Conservation (phyloP, 2,888 invertebrate genomes). For the Coenonympha arcania region DNA sequence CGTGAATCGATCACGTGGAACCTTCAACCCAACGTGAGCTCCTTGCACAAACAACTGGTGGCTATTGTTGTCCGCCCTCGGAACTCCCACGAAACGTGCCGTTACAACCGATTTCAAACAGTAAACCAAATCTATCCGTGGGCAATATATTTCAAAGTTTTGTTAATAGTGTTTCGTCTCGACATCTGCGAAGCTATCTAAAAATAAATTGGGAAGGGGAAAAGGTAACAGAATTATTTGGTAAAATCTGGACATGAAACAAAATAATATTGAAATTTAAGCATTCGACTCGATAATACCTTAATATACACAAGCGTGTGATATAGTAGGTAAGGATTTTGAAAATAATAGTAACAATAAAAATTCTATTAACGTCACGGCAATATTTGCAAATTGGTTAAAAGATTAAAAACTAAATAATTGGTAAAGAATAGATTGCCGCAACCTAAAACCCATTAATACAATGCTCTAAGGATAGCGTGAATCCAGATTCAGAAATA, state of each 20-base stretch:
- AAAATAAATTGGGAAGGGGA: neutral
- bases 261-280: neutral
- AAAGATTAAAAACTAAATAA: no score
- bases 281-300: neutral
- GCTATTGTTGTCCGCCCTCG: slow-evolving; percentile 34
- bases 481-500: slow-evolving; percentile 19
- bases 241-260: neutral
- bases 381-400: no score
- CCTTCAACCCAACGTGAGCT: slow-evolving; percentile 37
- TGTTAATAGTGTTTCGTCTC: neutral
- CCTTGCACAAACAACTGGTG: slow-evolving; percentile 36
- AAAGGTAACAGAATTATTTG: neutral
- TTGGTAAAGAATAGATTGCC: neutral
- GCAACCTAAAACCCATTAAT: slow-evolving; percentile 17
- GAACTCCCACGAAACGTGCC: slow-evolving; percentile 35
- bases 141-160: neutral
- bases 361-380: no score
- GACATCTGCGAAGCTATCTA: neutral
- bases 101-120: neutral
- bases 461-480: slow-evolving; percentile 15
- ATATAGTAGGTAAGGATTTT: no score
- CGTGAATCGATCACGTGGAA: slow-evolving; percentile 41
- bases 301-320: neutral
- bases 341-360: no score
- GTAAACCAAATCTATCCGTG: neutral